These are phyloP conservation scores for Hafferia zeledoni DNA, from an alignment of 2,797 vertebrate species.

Conservation along the genomic window DNA sequence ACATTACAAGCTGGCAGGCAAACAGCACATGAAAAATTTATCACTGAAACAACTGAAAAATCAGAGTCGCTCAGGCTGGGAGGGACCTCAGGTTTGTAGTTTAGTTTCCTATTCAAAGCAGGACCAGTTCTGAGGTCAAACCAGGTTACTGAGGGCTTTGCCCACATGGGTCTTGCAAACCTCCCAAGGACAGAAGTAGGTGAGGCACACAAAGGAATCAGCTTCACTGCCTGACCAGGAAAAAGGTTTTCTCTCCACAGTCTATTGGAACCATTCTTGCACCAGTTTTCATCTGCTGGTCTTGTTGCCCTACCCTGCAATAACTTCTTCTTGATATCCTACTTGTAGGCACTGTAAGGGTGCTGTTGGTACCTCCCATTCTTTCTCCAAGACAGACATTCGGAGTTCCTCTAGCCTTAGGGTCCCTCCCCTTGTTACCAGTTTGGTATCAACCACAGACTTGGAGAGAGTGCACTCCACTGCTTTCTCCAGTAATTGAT, in stretches of 20 bases:
- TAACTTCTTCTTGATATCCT: background rate
- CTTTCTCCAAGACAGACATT: background rate
- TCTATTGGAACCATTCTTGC: background rate
- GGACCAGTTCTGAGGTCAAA: background rate
- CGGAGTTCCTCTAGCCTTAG: background rate
- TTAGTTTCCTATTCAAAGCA: background rate
- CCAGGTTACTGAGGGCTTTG: background rate
- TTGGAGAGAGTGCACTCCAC: background rate
- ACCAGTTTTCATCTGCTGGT: background rate
- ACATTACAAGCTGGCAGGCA: background rate
- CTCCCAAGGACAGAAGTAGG: background rate
- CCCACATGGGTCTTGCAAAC: background rate
- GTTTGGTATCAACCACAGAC: background rate
- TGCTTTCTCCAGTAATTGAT: background rate
- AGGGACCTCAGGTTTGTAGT: background rate
- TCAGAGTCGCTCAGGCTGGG: background rate
- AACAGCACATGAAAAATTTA: background rate
- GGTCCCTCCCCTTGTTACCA: background rate
- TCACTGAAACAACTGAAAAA: background rate
- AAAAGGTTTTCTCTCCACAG: background rate
- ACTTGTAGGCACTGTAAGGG: background rate
- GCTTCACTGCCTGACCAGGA: background rate
- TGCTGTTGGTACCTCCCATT: background rate
- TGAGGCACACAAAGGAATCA: accelerated
- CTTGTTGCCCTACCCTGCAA: background rate